Percentiles rank a stretch among this genome's conserved stretches.
Evolutionary conservation across 2,797 vertebrate genomes (phyloP).

Genomic region (Scolopax rusticola): DNA sequence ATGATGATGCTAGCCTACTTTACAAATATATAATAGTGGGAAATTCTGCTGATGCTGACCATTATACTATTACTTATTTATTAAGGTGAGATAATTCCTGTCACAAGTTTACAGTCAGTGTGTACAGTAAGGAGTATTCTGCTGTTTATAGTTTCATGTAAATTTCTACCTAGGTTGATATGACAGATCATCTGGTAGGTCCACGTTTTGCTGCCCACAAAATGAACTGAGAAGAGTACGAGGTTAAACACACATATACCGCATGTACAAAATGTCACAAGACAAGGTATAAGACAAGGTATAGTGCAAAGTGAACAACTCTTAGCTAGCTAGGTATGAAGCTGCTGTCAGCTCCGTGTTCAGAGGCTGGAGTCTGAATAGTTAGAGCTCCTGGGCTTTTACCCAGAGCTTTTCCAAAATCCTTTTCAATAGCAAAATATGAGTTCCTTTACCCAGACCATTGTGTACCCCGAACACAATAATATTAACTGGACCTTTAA

Average conservation of each 20-base stretch:
- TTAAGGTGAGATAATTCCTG: neutral
- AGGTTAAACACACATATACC: neutral
- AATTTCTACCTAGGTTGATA: neutral
- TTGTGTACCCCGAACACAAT: neutral
- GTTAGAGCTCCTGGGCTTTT: neutral
- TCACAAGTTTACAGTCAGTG: neutral
- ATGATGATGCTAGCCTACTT: neutral
- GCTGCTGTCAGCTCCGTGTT: neutral
- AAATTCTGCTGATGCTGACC: neutral
- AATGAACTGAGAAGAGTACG: neutral
- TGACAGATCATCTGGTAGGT: neutral
- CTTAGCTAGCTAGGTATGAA: neutral
- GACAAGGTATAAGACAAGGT: neutral
- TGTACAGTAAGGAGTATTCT: neutral
- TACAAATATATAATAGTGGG: fast-evolving
- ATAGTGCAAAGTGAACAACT: neutral
- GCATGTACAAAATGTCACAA: neutral
- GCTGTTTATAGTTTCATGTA: neutral
- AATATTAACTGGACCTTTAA: neutral
- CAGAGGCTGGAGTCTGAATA: neutral
- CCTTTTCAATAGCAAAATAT: neutral
- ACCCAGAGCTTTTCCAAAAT: neutral
- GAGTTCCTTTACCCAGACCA: neutral
- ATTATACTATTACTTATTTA: neutral
- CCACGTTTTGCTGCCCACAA: neutral